A percentile compares a stretch with the other conserved stretches of the same genome.
Conservation (phyloP, 2,797 vertebrate species). For the Gadopsis marmoratus region DNA sequence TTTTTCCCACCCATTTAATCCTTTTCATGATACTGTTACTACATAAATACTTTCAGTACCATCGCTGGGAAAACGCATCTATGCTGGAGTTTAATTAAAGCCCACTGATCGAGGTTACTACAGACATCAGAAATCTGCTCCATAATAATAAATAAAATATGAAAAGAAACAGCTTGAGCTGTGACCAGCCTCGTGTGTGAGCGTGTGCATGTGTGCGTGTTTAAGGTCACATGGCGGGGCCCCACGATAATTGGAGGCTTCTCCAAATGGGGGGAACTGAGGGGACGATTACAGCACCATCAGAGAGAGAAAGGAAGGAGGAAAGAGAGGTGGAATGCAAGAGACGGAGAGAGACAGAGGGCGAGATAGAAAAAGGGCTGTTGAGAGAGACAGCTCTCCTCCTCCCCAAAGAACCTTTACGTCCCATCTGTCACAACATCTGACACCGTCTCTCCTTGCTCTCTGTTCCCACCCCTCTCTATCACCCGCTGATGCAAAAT, state of each 20-base stretch:
- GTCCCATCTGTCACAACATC: slow-evolving; percentile 58
- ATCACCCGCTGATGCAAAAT: slow-evolving; percentile 13
- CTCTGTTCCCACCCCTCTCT: neutral
- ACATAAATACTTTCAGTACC: neutral
- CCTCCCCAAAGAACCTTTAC: slow-evolving; percentile 20
- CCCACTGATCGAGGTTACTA: neutral
- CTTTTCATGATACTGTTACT: too few species aligned
- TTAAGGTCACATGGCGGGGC: slow-evolving; percentile 57
- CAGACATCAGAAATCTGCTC: neutral
- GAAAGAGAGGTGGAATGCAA: too few species aligned
- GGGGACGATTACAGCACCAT: slow-evolving; percentile 59
- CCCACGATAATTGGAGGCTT: slow-evolving; percentile 70
- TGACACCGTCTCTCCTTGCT: slow-evolving; percentile 14
- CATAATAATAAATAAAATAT: neutral
- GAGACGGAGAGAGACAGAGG: too few species aligned
- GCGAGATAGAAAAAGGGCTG: neutral
- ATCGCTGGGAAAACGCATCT: neutral
- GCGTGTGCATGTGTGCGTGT: slow-evolving; percentile 28
- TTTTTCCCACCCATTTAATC: neutral
- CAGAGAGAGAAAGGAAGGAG: neutral
- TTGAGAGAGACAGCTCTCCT: slow-evolving; percentile 9
- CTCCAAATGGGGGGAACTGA: slow-evolving; percentile 59
- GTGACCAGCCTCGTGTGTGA: neutral
- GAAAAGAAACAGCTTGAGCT: slow-evolving; percentile 5
- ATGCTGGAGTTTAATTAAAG: neutral